These are phyloP conservation scores for Pristionchus mayeri DNA, from an alignment of 2,888 invertebrate genomes.

Conservation along the genomic window DNA sequence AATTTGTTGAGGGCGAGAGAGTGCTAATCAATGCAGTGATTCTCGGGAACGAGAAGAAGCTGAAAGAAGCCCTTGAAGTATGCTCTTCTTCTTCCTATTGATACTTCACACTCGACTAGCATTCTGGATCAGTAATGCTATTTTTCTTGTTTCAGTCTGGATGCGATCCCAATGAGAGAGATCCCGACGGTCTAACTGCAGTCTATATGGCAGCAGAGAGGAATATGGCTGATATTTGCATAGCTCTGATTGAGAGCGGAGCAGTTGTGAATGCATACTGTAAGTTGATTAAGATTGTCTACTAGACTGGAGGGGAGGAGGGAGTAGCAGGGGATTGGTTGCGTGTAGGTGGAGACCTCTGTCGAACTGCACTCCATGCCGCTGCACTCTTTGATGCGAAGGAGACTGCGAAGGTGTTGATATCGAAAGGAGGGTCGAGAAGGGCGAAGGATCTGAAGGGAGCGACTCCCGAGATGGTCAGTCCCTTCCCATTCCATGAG, in stretches of 20 bases:
- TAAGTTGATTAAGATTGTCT: not conserved
- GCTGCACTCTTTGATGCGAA: not conserved
- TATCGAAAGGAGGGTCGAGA: conserved; percentile 26
- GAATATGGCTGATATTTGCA: conserved; percentile 11
- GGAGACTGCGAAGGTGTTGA: conserved; percentile 10
- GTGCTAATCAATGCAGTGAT: conserved; percentile 43
- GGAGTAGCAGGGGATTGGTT: not conserved
- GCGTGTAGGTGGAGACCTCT: conserved; percentile 36
- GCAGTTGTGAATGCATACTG: conserved; percentile 48
- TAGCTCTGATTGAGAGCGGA: conserved; percentile 18
- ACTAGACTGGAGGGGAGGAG: not conserved
- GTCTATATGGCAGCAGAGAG: conserved; percentile 48
- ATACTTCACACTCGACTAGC: no score
- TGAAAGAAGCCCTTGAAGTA: not conserved
- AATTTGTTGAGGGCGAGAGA: conserved; percentile 39
- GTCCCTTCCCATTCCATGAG: not conserved
- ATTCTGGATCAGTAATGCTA: not conserved
- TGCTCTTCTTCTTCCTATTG: not conserved
- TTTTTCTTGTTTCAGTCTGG: not conserved
- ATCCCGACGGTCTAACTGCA: conserved; percentile 44
- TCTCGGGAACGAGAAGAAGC: not conserved
- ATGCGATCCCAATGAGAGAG: conserved; percentile 43
- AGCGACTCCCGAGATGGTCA: conserved; percentile 14
- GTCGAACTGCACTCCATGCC: conserved; percentile 39
- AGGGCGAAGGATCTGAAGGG: conserved; percentile 37